Percentiles rank a stretch among this genome's conserved stretches.
Evolutionary conservation across 2,888 invertebrate species (phyloP).

Genomic region (Spodoptera littoralis): DNA sequence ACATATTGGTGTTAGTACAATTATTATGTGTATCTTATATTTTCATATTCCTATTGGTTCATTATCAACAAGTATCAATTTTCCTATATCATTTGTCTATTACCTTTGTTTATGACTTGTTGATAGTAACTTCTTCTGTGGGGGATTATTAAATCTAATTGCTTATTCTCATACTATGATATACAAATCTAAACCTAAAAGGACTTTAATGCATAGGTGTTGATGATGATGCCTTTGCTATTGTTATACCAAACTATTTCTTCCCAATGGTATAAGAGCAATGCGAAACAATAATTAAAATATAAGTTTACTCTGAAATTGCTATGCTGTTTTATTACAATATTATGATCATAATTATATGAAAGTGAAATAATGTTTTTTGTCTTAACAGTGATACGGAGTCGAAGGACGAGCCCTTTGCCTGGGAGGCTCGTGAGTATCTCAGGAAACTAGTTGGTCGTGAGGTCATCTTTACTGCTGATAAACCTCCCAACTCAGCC

Average conservation of each 20-base stretch:
- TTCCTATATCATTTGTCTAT: too few relatives aligned
- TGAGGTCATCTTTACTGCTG: slow-evolving; percentile 95
- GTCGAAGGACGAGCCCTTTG: slow-evolving; percentile 96
- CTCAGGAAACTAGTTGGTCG: slow-evolving; percentile 97
- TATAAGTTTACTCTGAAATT: neutral
- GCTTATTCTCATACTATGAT: too few relatives aligned
- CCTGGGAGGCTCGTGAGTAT: slow-evolving; percentile 99
- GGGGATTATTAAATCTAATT: too few relatives aligned
- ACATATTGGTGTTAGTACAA: too few relatives aligned
- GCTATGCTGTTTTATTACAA: slow-evolving; percentile 21
- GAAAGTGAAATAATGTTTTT: slow-evolving; percentile 9
- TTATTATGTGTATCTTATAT: too few relatives aligned
- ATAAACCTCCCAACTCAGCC: slow-evolving; percentile 94
- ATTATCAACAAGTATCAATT: too few relatives aligned
- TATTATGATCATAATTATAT: neutral
- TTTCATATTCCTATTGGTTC: too few relatives aligned
- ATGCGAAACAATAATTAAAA: slow-evolving; percentile 26
- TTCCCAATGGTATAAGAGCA: slow-evolving; percentile 15
- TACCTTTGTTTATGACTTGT: too few relatives aligned
- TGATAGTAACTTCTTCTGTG: too few relatives aligned
- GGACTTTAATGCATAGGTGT: too few relatives aligned
- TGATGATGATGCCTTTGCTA: slow-evolving; percentile 32
- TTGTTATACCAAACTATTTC: slow-evolving; percentile 25
- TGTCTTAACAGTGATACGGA: slow-evolving; percentile 88
- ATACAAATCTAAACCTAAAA: too few relatives aligned